Evolutionary conservation across 2,113 vertebrate genomes (phyloP), one percentile per base, ranked within the genome.

Genomic region (Xiphophorus couchianus): DNA sequence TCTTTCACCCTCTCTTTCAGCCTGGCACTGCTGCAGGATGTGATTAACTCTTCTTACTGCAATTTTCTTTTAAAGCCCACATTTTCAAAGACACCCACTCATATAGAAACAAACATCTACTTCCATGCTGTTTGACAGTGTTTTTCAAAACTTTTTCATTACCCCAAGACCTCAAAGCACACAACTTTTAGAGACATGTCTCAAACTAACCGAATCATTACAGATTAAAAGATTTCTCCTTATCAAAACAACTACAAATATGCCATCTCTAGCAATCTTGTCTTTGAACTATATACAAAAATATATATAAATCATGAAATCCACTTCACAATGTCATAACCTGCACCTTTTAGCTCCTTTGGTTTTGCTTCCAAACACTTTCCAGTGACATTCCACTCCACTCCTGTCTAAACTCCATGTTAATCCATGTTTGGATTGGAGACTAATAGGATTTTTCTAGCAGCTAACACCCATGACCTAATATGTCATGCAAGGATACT

Each of bases 371-470:
- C 39, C 37, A 82, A 74, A 82, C 69, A 70, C 77, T 77, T 75
- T 63, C 73, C 75, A 76, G 81, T 73, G 76, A 84, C 80, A 71
- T 60, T 64, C 51, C 42, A 33, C 69, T 87, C 66, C 69, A 71
- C 73, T 83, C 63, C 33, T 14, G 48, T 83, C 81, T 84, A 84
- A 84, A 90, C 70, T 83, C 54, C 81, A 85, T 89, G 85, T 82
- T 90, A 90, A 91, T 88, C 87, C 89, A 84, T 83, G 85, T 88
- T 86, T 90, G 87, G 86, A 88, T 80, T 87, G 91, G 81, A 88
- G 66, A 75, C 89, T 88, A 89, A 93, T 81, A 75, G 86, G 88
- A 88, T 91, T 91, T 73, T 86, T 72, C 14, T 29, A 80, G 79
- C 76, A 88, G 65, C 71, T 87, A 90, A 91, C 79, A 88, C 65